Conservation (phyloP, 2,113 vertebrate genomes). For the Epinephelus lanceolatus region DNA sequence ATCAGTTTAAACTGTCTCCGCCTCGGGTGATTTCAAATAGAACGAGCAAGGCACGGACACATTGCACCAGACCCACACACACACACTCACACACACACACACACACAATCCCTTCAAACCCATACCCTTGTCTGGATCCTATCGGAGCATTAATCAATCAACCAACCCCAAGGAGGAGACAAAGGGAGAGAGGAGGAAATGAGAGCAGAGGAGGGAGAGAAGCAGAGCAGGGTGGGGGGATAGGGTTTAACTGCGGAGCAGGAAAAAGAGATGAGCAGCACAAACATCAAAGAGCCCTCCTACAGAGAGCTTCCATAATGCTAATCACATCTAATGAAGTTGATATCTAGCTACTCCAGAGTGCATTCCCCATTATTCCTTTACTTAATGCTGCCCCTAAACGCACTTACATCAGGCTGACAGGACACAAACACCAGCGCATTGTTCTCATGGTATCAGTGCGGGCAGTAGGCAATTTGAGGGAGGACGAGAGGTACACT, state of each 20-base stretch:
- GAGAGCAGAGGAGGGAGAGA: slow-evolving; percentile 43
- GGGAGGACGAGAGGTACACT: too few relatives aligned
- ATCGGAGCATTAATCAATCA: slow-evolving; percentile 77
- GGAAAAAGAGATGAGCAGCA: slow-evolving; percentile 50
- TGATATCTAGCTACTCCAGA: slow-evolving; percentile 68
- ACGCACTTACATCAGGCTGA: slow-evolving; percentile 24
- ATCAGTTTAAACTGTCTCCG: slow-evolving; percentile 72
- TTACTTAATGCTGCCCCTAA: slow-evolving; percentile 37
- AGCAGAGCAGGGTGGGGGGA: slow-evolving; percentile 40
- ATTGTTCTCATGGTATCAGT: slow-evolving; percentile 1
- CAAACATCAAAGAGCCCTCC: slow-evolving; percentile 74
- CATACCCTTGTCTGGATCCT: slow-evolving; percentile 54
- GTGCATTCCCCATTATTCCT: slow-evolving; percentile 51
- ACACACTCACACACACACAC: slow-evolving; percentile 12
- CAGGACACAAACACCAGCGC: slow-evolving; percentile 21
- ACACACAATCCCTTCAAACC: slow-evolving; percentile 41
- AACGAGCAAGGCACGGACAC: slow-evolving; percentile 40
- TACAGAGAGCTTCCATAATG: slow-evolving; percentile 67
- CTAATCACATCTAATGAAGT: slow-evolving; percentile 81
- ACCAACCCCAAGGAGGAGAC: slow-evolving; percentile 49
- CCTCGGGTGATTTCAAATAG: slow-evolving; percentile 53
- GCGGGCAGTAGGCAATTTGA: too few relatives aligned
- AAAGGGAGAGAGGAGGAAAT: slow-evolving; percentile 45
- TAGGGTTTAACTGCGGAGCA: slow-evolving; percentile 51
- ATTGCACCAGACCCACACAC: slow-evolving; percentile 11